These are phyloP conservation scores for Lipophrys pholis DNA, from an alignment of 2,113 vertebrate species.

Conservation along the genomic window DNA sequence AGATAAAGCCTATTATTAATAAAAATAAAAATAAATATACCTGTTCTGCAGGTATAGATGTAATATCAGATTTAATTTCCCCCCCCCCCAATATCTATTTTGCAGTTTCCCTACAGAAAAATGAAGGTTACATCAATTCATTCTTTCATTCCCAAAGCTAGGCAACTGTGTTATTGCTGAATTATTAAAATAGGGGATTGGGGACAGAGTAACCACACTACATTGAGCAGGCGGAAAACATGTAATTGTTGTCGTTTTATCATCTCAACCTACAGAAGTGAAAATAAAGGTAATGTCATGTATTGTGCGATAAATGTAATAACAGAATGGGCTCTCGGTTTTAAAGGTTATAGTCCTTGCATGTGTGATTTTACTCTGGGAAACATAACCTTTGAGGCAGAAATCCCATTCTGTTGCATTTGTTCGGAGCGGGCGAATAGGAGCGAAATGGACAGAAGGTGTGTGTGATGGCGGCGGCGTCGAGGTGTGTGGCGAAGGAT, in stretches of 20 bases:
- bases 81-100: not conserved
- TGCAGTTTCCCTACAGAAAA: not conserved
- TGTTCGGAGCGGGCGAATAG: conserved; percentile 22
- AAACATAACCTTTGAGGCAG: conserved; percentile 44
- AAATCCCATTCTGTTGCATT: conserved; percentile 43
- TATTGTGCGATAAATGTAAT: conserved; percentile 2
- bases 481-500: conserved; percentile 47
- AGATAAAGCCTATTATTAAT: too few relatives aligned
- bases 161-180: not conserved
- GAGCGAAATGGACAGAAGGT: conserved; percentile 18
- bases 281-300: too few relatives aligned
- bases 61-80: not conserved
- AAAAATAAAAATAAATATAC: too few relatives aligned
- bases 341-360: conserved; percentile 28
- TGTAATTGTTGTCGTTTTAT: not conserved
- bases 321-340: conserved; percentile 9
- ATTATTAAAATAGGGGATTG: not conserved
- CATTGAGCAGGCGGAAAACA: not conserved
- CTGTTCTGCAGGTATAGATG: not conserved
- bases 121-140: conserved; percentile 5
- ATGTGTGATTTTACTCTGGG: not conserved
- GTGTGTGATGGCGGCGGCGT: conserved; percentile 15
- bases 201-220: not conserved
- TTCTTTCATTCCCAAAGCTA: not conserved
- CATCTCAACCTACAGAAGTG: not conserved